phyloP scores from a whole-genome alignment of 2,888 invertebrate genomes.

The Lypha dubia region DNA sequence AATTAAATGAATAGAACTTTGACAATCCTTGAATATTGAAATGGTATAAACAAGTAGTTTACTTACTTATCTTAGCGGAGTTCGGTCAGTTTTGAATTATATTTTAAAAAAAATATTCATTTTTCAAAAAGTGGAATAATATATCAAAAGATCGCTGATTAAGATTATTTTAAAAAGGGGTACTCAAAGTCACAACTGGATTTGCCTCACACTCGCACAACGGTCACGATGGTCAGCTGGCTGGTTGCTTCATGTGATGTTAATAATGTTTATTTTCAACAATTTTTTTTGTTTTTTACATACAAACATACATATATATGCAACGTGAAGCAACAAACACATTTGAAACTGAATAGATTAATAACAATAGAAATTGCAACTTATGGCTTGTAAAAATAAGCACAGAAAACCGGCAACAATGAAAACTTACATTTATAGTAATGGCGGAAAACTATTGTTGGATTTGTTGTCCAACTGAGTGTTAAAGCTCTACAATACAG shows the following conservation, averaged over 20 bases:
- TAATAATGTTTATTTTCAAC: conserved; percentile 10
- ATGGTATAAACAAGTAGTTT: neutral
- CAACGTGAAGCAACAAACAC: neutral
- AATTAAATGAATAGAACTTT: conserved; percentile 20
- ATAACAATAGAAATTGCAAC: conserved; percentile 38
- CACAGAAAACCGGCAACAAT: conserved; percentile 41
- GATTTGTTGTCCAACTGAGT: conserved; percentile 34
- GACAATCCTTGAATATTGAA: conserved; percentile 20
- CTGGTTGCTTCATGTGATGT: neutral
- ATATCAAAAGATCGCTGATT: too few relatives aligned
- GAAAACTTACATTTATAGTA: conserved; percentile 44
- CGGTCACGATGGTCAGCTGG: neutral
- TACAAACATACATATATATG: too few relatives aligned
- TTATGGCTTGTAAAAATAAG: conserved; percentile 9
- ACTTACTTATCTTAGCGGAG: conserved; percentile 9
- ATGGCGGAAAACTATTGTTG: conserved; percentile 60
- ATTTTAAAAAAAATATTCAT: too few relatives aligned
- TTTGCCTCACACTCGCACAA: too few relatives aligned
- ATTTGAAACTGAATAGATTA: conserved; percentile 20
- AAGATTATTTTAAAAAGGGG: too few relatives aligned
- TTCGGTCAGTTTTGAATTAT: too few relatives aligned
- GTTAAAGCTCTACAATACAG: conserved; percentile 21
- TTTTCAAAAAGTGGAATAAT: too few relatives aligned
- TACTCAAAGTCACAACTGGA: too few relatives aligned
- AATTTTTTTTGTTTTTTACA: conserved; percentile 5